Conservation (phyloP, 1,140 invertebrate genomes). For the Drosophila kanapiae region DNA sequence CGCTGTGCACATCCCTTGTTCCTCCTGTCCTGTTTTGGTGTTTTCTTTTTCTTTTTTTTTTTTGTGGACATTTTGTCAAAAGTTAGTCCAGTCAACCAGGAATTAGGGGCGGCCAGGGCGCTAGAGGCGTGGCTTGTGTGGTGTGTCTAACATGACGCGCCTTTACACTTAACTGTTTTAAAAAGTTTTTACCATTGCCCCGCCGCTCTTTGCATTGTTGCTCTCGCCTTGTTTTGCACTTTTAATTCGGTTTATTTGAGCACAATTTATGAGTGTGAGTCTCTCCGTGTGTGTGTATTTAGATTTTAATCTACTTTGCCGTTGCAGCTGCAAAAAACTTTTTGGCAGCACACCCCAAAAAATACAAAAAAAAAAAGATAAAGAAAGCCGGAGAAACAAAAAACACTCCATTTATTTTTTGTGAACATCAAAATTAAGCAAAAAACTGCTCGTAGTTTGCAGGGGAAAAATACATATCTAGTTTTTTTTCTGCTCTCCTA, state of each 20-base stretch:
- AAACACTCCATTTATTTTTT: conserved; percentile 25
- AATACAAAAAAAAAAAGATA: conserved; percentile 5
- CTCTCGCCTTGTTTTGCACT: conserved; percentile 73
- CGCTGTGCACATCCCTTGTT: neutral
- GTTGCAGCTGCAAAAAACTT: conserved; percentile 78
- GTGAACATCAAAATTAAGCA: conserved; percentile 12
- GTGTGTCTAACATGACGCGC: conserved; percentile 80
- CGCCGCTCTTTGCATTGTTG: conserved; percentile 37
- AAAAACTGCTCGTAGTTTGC: conserved; percentile 36
- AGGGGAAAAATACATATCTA: neutral
- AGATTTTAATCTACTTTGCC: conserved; percentile 83
- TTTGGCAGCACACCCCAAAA: conserved; percentile 62
- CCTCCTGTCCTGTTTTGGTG: neutral
- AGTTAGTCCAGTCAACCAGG: conserved; percentile 73
- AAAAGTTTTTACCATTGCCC: conserved; percentile 25
- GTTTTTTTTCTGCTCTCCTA: conserved; percentile 22
- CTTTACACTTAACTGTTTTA: conserved; percentile 80
- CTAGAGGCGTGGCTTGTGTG: conserved; percentile 51
- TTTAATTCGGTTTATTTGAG: conserved; percentile 79
- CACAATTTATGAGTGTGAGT: conserved; percentile 57
- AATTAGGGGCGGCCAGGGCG: conserved; percentile 23
- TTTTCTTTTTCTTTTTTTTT: conserved; percentile 19
- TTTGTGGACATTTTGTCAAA: conserved; percentile 75
- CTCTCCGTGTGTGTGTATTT: conserved; percentile 58
- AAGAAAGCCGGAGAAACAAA: conserved; percentile 11